phyloP scores from a whole-genome alignment of 2,797 vertebrate genomes.

The Gymnocypris eckloni region DNA sequence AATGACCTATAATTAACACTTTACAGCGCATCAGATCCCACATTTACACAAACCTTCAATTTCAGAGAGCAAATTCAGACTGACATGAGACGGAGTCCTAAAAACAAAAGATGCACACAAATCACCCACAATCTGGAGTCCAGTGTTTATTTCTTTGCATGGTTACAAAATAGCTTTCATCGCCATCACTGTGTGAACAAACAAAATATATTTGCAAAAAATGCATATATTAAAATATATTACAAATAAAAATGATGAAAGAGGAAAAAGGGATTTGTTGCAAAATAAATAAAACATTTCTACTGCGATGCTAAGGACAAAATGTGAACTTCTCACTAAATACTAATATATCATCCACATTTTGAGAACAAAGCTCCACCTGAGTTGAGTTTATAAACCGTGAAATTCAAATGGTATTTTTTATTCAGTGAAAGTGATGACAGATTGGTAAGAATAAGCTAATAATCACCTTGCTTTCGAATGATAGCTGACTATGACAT shows the following conservation, averaged over 20 bases:
- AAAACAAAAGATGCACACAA: constrained; percentile 8
- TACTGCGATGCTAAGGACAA: background rate
- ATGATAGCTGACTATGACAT: background rate
- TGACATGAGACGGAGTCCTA: background rate
- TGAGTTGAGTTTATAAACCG: constrained; percentile 5
- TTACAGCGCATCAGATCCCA: background rate
- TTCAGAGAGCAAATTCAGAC: constrained; percentile 20
- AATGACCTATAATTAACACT: constrained; percentile 28
- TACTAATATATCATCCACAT: background rate
- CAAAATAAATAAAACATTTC: background rate
- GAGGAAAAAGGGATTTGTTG: background rate
- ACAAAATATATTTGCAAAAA: background rate
- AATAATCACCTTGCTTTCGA: background rate
- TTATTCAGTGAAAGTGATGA: background rate
- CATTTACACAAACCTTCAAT: constrained; percentile 42
- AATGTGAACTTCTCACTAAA: constrained; percentile 1
- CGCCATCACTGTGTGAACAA: background rate
- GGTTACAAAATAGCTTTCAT: constrained; percentile 32
- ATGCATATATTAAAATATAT: constrained; percentile 4
- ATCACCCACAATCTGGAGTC: constrained; percentile 14
- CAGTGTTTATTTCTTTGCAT: constrained; percentile 48
- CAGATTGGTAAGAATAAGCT: background rate
- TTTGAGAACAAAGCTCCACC: background rate
- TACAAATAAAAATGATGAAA: background rate
- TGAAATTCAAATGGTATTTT: background rate